Percentiles rank a stretch among this genome's conserved stretches.
These are phyloP conservation scores for Drosophila mettleri DNA, from an alignment of 2,888 invertebrate species.

Conservation along the genomic window DNA sequence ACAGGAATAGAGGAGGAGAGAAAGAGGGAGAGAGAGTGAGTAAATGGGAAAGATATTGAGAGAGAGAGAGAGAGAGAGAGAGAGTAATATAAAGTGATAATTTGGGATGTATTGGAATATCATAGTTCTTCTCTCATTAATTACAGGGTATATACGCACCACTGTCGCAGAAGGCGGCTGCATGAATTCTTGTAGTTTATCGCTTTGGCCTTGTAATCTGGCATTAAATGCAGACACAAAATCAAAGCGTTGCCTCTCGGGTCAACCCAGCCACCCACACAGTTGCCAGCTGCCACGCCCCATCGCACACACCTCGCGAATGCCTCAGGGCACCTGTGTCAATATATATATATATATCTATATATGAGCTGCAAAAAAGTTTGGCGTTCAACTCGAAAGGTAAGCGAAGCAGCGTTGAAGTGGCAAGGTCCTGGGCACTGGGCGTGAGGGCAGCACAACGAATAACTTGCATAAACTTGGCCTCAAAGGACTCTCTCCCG, in stretches of 20 bases:
- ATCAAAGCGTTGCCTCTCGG: constrained; percentile 39
- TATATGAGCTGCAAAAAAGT: constrained; percentile 33
- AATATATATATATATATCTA: constrained; percentile 19
- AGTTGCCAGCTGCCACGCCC: constrained; percentile 49
- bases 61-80: background rate
- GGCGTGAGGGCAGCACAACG: constrained; percentile 19
- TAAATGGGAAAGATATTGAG: no score
- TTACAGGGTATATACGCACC: constrained; percentile 21
- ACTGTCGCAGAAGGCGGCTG: background rate
- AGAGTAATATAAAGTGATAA: background rate
- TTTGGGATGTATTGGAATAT: background rate
- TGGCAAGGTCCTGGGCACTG: constrained; percentile 1
- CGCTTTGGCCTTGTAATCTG: constrained; percentile 39
- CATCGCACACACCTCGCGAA: constrained; percentile 13
- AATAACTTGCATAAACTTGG: constrained; percentile 77
- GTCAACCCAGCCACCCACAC: background rate
- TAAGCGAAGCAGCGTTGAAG: constrained; percentile 24
- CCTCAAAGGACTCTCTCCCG: constrained; percentile 64
- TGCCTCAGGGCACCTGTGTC: constrained; percentile 65
- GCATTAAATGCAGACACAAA: constrained; percentile 68
- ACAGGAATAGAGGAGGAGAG: background rate
- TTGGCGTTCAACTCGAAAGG: constrained; percentile 52
- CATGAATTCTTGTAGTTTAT: constrained; percentile 39
- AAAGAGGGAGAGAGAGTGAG: background rate
- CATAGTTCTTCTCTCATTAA: background rate